Evolutionary conservation across 1,140 invertebrate species (phyloP).

Genomic region (Drosophila nannoptera): DNA sequence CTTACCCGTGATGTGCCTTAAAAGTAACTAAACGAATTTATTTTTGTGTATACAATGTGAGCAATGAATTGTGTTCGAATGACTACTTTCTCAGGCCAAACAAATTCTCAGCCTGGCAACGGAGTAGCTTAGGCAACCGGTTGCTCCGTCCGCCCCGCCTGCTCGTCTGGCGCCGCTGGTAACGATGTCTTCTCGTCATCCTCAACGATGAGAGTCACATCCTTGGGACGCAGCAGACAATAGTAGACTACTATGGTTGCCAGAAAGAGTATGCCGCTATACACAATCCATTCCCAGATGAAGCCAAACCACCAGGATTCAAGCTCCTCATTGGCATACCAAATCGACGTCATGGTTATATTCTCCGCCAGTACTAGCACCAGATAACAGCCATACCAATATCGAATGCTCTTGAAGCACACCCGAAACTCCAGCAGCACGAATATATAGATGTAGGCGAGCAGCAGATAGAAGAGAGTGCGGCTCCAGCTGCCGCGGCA

Average conservation of each 20-base stretch:
- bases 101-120: slow-evolving; percentile 32
- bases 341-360: slow-evolving; percentile 82
- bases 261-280: slow-evolving; percentile 79
- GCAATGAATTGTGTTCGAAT: not conserved
- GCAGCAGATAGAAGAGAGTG: slow-evolving; percentile 82
- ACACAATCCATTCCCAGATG: slow-evolving; percentile 80
- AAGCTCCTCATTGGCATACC: slow-evolving; percentile 83
- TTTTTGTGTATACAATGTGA: slow-evolving; percentile 16
- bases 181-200: slow-evolving; percentile 41
- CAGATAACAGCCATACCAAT: slow-evolving; percentile 84
- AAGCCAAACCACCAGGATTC: slow-evolving; percentile 82
- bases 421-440: slow-evolving; percentile 87
- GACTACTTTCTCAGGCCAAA: slow-evolving; percentile 38
- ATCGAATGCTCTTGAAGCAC: slow-evolving; percentile 84
- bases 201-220: slow-evolving; percentile 79
- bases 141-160: not conserved
- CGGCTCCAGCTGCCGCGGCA: slow-evolving; percentile 80
- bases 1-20: not conserved
- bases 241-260: slow-evolving; percentile 81
- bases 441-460: slow-evolving; percentile 86
- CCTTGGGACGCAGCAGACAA: slow-evolving; percentile 81
- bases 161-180: not conserved
- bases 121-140: slow-evolving; percentile 45
- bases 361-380: slow-evolving; percentile 84
- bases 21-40: slow-evolving; percentile 64